These are phyloP conservation scores for Autographa pulchrina DNA, from an alignment of 2,888 invertebrate species.

Conservation along the genomic window DNA sequence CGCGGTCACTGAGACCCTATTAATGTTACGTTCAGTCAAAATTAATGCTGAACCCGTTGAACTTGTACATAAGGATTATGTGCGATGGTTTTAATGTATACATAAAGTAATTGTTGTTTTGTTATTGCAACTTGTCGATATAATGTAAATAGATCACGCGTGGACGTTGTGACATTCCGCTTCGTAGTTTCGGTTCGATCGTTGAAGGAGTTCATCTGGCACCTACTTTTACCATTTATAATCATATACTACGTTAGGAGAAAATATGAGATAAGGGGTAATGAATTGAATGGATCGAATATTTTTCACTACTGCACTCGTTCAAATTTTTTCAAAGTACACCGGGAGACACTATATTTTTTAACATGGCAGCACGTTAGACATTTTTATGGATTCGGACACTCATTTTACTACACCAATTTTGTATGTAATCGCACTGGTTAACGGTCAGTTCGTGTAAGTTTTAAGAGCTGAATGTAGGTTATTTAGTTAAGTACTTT, in stretches of 20 bases:
- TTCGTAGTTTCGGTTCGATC: slow-evolving; percentile 74
- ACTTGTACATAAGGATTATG: slow-evolving; percentile 82
- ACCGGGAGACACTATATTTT: slow-evolving; percentile 81
- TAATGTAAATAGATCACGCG: slow-evolving; percentile 82
- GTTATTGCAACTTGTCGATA: slow-evolving; percentile 85
- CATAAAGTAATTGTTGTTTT: slow-evolving; percentile 81
- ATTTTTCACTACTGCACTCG: slow-evolving; percentile 85
- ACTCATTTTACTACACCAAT: slow-evolving; percentile 85
- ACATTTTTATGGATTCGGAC: slow-evolving; percentile 81
- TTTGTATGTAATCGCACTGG: slow-evolving; percentile 86
- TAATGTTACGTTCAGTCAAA: slow-evolving; percentile 78
- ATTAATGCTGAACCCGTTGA: slow-evolving; percentile 76
- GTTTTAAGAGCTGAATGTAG: slow-evolving; percentile 84
- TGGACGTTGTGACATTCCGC: slow-evolving; percentile 74
- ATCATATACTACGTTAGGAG: slow-evolving; percentile 63
- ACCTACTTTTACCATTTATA: slow-evolving; percentile 71
- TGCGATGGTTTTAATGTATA: slow-evolving; percentile 84
- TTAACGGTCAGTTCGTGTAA: slow-evolving; percentile 82
- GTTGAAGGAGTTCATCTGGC: slow-evolving; percentile 50
- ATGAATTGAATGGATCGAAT: slow-evolving; percentile 77
- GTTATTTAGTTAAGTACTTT: slow-evolving; percentile 83
- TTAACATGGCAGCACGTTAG: slow-evolving; percentile 83
- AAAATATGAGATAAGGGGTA: slow-evolving; percentile 66
- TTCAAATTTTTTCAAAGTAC: slow-evolving; percentile 80
- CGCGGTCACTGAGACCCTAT: slow-evolving; percentile 76